phyloP scores from a whole-genome alignment of 2,797 vertebrate genomes.

The Epinephelus coioides region DNA sequence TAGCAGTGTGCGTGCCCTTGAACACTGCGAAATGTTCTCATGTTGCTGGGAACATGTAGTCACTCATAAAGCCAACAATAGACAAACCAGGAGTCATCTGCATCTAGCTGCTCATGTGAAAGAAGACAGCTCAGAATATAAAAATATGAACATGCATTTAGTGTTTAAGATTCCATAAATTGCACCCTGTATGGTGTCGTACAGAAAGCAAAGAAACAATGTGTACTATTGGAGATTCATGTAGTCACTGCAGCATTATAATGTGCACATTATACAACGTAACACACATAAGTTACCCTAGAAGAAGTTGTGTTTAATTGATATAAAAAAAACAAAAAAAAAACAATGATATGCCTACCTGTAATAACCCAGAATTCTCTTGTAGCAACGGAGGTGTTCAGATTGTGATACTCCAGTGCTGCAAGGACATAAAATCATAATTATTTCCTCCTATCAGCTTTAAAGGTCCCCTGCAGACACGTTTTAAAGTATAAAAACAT shows the following conservation, averaged over 20 bases:
- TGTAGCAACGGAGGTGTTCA: constrained; percentile 94
- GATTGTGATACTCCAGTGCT: constrained; percentile 98
- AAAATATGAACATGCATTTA: neutral
- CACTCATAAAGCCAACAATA: constrained; percentile 39
- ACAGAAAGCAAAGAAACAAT: constrained; percentile 4
- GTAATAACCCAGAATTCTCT: constrained; percentile 98
- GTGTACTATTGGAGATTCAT: neutral
- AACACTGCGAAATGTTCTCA: constrained; percentile 37
- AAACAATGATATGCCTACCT: constrained; percentile 85
- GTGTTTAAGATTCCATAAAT: constrained; percentile 18
- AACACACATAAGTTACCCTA: neutral
- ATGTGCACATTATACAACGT: neutral
- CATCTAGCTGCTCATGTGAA: constrained; percentile 16
- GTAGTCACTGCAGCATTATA: constrained; percentile 1
- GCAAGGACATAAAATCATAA: constrained; percentile 49
- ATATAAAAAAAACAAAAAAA: neutral
- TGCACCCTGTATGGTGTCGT: neutral
- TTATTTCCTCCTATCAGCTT: neutral
- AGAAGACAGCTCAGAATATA: constrained; percentile 4
- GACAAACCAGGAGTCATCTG: constrained; percentile 20
- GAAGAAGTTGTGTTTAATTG: neutral
- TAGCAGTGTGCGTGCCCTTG: constrained; percentile 31
- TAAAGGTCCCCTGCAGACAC: neutral
- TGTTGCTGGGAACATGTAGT: constrained; percentile 8
- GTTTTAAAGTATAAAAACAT: no score